phyloP scores from a whole-genome alignment of 2,888 invertebrate genomes.

The Leucophenga maculata region DNA sequence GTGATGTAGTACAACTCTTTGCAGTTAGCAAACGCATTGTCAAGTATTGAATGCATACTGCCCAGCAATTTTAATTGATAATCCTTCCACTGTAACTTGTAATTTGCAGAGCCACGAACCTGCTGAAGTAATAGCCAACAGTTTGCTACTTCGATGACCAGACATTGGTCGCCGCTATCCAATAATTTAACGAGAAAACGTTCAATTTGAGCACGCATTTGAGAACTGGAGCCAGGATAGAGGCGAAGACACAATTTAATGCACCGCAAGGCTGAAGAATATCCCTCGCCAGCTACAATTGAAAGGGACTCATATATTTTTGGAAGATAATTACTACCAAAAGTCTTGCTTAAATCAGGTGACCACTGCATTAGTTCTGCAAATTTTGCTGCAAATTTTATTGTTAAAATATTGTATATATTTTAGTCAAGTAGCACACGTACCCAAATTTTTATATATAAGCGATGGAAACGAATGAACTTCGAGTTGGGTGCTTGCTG shows the following conservation, averaged over 20 bases:
- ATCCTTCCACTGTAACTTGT: slow-evolving; percentile 7
- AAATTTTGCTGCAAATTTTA: slow-evolving; percentile 4
- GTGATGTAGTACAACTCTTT: background rate
- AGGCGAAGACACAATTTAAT: background rate
- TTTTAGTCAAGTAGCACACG: no score
- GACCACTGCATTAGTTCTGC: background rate
- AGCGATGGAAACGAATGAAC: background rate
- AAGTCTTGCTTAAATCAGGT: slow-evolving; percentile 6
- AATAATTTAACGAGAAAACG: background rate
- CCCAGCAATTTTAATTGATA: slow-evolving; percentile 3
- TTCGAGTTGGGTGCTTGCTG: background rate
- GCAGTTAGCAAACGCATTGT: background rate
- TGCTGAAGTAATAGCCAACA: slow-evolving; percentile 8
- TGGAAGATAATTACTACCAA: background rate
- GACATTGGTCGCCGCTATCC: background rate
- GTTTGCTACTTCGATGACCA: background rate
- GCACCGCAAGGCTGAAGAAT: background rate
- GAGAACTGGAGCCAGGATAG: slow-evolving; percentile 10
- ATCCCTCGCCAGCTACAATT: background rate
- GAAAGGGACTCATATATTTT: slow-evolving; percentile 3
- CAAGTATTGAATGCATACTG: background rate
- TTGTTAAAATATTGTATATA: background rate
- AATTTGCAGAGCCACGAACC: background rate
- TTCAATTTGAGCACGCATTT: background rate
- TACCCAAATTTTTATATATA: slow-evolving; percentile 7